Conservation (phyloP, 2,888 invertebrate genomes). For the Chymomyza amoena region DNA sequence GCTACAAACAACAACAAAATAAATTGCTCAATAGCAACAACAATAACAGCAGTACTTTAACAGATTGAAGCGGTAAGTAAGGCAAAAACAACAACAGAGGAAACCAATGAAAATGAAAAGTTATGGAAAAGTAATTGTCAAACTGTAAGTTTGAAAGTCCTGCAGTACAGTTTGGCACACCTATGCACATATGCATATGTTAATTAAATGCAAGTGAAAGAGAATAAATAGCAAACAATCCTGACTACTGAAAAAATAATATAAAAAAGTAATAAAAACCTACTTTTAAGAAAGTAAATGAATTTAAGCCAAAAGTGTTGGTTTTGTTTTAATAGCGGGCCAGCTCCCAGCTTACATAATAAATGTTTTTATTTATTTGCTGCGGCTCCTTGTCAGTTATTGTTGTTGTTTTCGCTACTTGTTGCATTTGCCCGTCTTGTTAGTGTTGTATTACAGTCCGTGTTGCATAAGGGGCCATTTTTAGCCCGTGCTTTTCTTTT, state of each 20-base stretch:
- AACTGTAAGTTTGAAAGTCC: not conserved
- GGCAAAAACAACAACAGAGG: not conserved
- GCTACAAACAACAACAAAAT: not conserved
- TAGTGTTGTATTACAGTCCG: not conserved
- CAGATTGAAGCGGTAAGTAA: constrained; percentile 55
- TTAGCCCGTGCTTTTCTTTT: constrained; percentile 30
- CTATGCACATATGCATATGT: no score
- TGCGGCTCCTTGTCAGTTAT: constrained; percentile 39
- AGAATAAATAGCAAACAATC: no score
- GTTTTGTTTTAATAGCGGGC: constrained; percentile 40
- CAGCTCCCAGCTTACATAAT: constrained; percentile 58
- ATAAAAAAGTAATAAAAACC: not conserved
- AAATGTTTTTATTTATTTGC: constrained; percentile 69
- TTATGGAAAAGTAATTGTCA: not conserved
- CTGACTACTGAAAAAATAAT: no score
- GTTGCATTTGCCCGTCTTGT: not conserved
- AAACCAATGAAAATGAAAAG: not conserved
- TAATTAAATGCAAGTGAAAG: no score
- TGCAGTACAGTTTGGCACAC: no score
- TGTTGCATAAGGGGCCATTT: constrained; percentile 58
- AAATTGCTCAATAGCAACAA: constrained; percentile 15
- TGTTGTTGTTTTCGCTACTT: constrained; percentile 27
- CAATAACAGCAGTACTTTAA: constrained; percentile 12
- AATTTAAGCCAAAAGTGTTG: not conserved
- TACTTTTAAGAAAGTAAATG: not conserved